A percentile compares a stretch with the other conserved stretches of the same genome.
Conservation (phyloP, 2,888 invertebrate species). For the Oscheius onirici region DNA sequence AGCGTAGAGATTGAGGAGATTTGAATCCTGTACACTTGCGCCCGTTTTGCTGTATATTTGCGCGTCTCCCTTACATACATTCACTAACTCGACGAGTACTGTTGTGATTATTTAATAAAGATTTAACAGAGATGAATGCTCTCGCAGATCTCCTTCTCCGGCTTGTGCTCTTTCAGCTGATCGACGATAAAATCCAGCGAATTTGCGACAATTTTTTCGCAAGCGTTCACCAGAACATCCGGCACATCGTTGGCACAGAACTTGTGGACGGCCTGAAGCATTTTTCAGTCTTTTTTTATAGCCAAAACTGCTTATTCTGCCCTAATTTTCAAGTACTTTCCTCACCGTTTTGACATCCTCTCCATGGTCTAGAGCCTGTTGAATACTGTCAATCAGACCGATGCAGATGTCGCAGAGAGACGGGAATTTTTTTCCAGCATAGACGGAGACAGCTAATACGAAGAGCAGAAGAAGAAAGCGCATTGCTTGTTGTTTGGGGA, state of each 20-base stretch:
- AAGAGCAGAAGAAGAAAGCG: slow-evolving; percentile 10
- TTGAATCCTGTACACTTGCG: slow-evolving; percentile 5
- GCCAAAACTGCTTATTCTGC: background rate
- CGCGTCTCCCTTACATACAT: background rate
- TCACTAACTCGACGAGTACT: slow-evolving; percentile 29
- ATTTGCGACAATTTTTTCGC: slow-evolving; percentile 22
- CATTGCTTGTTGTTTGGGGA: no score
- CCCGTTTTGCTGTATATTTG: slow-evolving; percentile 16
- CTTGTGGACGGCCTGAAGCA: slow-evolving; percentile 22
- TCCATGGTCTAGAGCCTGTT: slow-evolving; percentile 19
- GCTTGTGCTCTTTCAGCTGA: slow-evolving; percentile 13
- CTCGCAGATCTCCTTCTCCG: slow-evolving; percentile 20
- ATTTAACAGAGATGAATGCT: slow-evolving; percentile 16
- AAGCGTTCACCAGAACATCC: background rate
- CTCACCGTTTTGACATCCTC: slow-evolving; percentile 24
- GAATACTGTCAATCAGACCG: background rate
- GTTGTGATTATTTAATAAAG: slow-evolving; percentile 25
- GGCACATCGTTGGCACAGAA: slow-evolving; percentile 25
- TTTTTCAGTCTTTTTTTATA: no score
- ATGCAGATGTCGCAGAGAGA: slow-evolving; percentile 27
- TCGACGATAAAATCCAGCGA: slow-evolving; percentile 19
- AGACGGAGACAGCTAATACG: background rate
- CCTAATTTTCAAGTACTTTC: no score
- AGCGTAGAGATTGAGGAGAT: slow-evolving; percentile 68
- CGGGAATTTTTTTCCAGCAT: background rate